Evolutionary conservation across 2,888 invertebrate species (phyloP), one percentile per base, ranked within the genome.

Genomic region (Rhabditophanes sp.): DNA sequence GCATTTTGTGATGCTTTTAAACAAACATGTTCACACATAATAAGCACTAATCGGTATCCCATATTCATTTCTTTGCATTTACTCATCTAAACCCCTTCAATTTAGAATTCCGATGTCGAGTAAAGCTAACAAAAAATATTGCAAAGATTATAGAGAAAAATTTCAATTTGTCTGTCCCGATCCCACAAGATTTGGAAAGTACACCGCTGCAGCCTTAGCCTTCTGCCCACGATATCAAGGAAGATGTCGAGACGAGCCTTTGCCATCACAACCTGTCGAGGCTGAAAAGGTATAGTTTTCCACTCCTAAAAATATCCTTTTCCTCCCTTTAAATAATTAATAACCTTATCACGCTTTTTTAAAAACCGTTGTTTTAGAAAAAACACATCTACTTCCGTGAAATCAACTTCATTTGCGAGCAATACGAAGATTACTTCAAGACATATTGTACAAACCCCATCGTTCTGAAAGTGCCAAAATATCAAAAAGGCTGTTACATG

Each of bases 161-260:
- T 39, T 41, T 25, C 42, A 27, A 11, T 39, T 28, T 18, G 39
- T 39, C n/a, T 39, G 39, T 18, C 39, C 39, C n/a, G 30, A 39
- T 35, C 39, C 39, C 11, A 21, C 31, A 4, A 18, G 39, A 2
- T 41, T 39, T 6, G 39, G 39, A 2, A 39, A 31, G 11, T 41
- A 41, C 17, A 16, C 28, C 5, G 25, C 16, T 22, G 30, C 20
- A 17, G 39, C 39, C 11, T 25, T 39, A 16, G 41, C 30, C 15
- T 39, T 39, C 28, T 39, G 39, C 26, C 21, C 30, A 6, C 37
- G 39, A 3, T 39, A 39, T 24, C 30, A 31, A 9, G 18, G 20
- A 1, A 27, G 23, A 18, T 39, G 39, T 15, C 39, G 32, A n/a
- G 23, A 41, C 17, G 39, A 35, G 14, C 12, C 12, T 8, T 20